Conservation (phyloP, 1,140 invertebrate species). For the Agrilus planipennis region DNA sequence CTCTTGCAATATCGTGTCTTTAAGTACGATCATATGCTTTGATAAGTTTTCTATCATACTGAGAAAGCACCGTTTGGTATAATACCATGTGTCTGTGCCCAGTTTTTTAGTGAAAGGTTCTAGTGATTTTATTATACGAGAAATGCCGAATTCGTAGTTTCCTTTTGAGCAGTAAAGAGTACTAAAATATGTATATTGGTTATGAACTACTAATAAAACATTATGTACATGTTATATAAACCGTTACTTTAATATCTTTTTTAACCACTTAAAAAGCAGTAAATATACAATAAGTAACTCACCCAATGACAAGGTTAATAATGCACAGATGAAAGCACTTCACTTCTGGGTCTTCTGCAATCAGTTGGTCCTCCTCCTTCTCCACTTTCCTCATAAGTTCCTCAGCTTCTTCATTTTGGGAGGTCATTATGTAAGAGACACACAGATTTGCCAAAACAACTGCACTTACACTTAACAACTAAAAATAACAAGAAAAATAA, state of each 20-base stretch:
- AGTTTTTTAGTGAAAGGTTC: constrained; percentile 93
- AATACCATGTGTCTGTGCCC: constrained; percentile 95
- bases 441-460: constrained; percentile 97
- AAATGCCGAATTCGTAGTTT: constrained; percentile 99
- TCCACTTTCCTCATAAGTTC: constrained; percentile 98
- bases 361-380: constrained; percentile 89
- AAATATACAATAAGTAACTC: too few species aligned
- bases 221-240: neutral
- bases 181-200: constrained; percentile 26
- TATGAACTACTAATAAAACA: neutral
- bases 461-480: constrained; percentile 89
- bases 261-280: neutral
- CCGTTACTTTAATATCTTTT: neutral
- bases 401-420: constrained; percentile 97
- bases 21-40: constrained; percentile 82
- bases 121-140: constrained; percentile 92
- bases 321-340: constrained; percentile 97
- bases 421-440: constrained; percentile 98
- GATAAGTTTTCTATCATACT: constrained; percentile 86
- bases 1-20: constrained; percentile 79
- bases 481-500: constrained; percentile 22
- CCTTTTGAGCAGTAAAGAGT: constrained; percentile 98
- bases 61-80: constrained; percentile 88
- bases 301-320: constrained; percentile 96
- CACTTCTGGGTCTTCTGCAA: constrained; percentile 87